A percentile compares a stretch with the other conserved stretches of the same genome.
phyloP scores from a whole-genome alignment of 2,888 invertebrate genomes.

The Rhimphoctona megacephalus region DNA sequence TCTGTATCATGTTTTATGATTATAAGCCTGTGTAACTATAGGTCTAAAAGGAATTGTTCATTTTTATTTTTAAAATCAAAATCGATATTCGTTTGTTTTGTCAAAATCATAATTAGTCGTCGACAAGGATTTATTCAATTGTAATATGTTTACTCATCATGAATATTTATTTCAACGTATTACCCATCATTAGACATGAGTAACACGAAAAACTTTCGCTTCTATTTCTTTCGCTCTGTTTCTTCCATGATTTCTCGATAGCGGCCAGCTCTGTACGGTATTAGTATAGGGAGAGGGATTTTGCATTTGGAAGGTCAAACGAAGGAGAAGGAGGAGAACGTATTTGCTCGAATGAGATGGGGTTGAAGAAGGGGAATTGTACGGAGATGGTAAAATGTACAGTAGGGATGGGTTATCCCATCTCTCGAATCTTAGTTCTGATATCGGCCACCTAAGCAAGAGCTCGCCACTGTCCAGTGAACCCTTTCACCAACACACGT shows the following conservation, averaged over 20 bases:
- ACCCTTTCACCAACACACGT: constrained; percentile 80
- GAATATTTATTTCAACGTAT: neutral
- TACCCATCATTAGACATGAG: neutral
- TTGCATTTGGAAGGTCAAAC: constrained; percentile 32
- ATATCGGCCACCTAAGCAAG: constrained; percentile 82
- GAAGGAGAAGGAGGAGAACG: constrained; percentile 57
- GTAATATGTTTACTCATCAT: neutral
- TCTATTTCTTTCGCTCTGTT: neutral
- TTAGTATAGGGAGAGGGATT: constrained; percentile 57
- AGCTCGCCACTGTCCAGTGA: constrained; percentile 85
- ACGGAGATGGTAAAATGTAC: constrained; percentile 66
- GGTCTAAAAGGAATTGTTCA: too few relatives aligned
- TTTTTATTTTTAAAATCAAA: neutral
- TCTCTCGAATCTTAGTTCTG: constrained; percentile 80
- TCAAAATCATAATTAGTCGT: neutral
- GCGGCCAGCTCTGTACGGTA: constrained; percentile 21
- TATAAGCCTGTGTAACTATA: too few relatives aligned
- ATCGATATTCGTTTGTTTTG: neutral
- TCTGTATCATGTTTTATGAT: too few relatives aligned
- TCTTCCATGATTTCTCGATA: constrained; percentile 37
- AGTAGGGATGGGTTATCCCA: constrained; percentile 67
- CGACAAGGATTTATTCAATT: neutral
- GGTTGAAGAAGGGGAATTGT: constrained; percentile 63
- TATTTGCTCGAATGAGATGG: constrained; percentile 65
- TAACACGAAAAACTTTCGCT: constrained; percentile 51